Conservation (phyloP, 2,888 invertebrate species). For the Eurytoma adleriae region DNA sequence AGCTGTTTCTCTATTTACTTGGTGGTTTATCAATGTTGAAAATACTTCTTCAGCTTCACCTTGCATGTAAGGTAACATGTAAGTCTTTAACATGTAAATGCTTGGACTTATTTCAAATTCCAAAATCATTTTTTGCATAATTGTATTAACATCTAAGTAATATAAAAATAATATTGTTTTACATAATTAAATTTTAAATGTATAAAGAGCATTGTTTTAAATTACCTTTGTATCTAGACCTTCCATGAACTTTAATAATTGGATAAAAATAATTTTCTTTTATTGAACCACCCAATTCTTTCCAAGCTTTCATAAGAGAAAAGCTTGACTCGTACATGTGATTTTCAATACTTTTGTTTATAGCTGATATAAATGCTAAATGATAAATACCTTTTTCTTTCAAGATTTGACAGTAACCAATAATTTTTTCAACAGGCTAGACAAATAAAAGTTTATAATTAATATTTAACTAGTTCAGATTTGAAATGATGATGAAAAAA, state of each 20-base stretch:
- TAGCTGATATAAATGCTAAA: constrained; percentile 14
- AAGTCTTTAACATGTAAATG: constrained; percentile 12
- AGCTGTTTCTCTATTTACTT: not conserved
- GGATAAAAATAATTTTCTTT: constrained; percentile 34
- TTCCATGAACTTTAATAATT: constrained; percentile 21
- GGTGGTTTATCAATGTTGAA: not conserved
- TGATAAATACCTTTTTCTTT: constrained; percentile 11
- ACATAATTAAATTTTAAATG: not conserved
- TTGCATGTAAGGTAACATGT: constrained; percentile 22
- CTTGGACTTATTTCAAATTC: constrained; percentile 25
- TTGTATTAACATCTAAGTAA: constrained; percentile 14
- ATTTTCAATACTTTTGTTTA: constrained; percentile 27
- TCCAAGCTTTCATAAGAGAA: constrained; percentile 32
- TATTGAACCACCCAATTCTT: constrained; percentile 26
- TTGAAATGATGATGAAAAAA: not conserved
- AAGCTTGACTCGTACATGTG: constrained; percentile 32
- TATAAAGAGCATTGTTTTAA: not conserved
- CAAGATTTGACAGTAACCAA: constrained; percentile 15
- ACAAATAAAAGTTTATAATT: not conserved
- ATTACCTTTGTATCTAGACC: not conserved
- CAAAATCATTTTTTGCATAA: constrained; percentile 27
- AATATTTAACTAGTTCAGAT: not conserved
- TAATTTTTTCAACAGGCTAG: constrained; percentile 29
- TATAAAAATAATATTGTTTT: not conserved
- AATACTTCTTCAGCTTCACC: not conserved